phyloP scores from a whole-genome alignment of 1,140 invertebrate genomes.

The Pseudomyrmex gracilis region DNA sequence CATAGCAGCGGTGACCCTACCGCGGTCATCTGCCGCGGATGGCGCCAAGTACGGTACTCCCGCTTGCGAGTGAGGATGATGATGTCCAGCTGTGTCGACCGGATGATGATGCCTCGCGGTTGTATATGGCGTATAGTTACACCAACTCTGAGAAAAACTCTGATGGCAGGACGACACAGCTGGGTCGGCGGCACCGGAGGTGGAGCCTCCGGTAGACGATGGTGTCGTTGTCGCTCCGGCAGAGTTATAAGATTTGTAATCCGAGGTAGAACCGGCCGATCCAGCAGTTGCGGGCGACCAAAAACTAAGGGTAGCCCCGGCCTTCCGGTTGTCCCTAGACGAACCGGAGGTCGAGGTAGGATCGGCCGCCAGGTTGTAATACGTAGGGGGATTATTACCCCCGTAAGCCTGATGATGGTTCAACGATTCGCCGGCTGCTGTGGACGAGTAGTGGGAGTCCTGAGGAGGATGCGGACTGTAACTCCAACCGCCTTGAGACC shows the following conservation, averaged over 20 bases:
- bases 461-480: conserved; percentile 84
- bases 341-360: conserved; percentile 84
- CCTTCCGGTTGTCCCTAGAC: conserved; percentile 87
- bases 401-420: conserved; percentile 89
- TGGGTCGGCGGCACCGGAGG: conserved; percentile 85
- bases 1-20: conserved; percentile 87
- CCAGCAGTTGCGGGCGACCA: conserved; percentile 86
- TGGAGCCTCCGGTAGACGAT: conserved; percentile 88
- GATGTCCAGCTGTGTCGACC: conserved; percentile 86
- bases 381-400: conserved; percentile 90
- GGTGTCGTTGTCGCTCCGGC: conserved; percentile 84
- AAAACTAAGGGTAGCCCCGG: conserved; percentile 90
- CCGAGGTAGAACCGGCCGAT: conserved; percentile 82
- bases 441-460: conserved; percentile 83
- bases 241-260: conserved; percentile 88
- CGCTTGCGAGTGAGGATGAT: conserved; percentile 85
- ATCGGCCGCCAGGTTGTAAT: conserved; percentile 91
- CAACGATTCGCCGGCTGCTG: conserved; percentile 84
- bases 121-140: conserved; percentile 90
- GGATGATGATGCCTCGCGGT: conserved; percentile 86
- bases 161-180: conserved; percentile 89
- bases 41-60: conserved; percentile 88
- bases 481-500: conserved; percentile 86
- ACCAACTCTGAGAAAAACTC: conserved; percentile 90
- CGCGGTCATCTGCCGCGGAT: conserved; percentile 88